Base-by-base conservation (phyloP, 2,797 vertebrate genomes). In the Ambastaia sidthimunki region DNA sequence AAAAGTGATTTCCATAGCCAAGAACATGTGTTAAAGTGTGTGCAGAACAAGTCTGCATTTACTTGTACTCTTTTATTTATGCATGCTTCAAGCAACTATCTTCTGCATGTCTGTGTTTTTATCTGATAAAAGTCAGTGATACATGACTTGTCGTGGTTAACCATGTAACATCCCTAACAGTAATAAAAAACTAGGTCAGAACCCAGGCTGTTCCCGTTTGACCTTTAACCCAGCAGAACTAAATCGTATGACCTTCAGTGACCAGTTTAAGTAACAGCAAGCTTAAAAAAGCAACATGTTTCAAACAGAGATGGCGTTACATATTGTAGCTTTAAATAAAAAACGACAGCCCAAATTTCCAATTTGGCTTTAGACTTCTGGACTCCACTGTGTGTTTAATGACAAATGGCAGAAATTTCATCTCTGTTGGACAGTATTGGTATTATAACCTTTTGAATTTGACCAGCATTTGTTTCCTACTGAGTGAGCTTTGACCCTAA, bases 401-500 rank as follows among this genome's bases (percentile, higher is more conserved):
- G 48, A 50, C 48, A 50, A 50, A 13, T 50, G 16, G 15, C 13
- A 16, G 15, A 12, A 16, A 16, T 50, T 15, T 28, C 23, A 15
- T 4, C n/a, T 60, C 23, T 62, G 1, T 4, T 21, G n/a, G 10
- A 52, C 4, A 25, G 19, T 23, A 23, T n/a, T n/a, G 23, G 3
- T 9, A 4, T 3, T 16, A 16, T 34, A 18, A 28, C 16, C 12
- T 10, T 57, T 63, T 44, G 81, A 73, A 76, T 73, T 1, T 67
- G 47, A 74, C 55, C 15, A 70, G 55, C 50, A 21, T 34, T 76
- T 67, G 0, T 84, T 73, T 69, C 28, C 80, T 34, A 66, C 28
- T 68, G 54, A n/a, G 12, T 79, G 73, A 71, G 79, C 80, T 82
- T 89, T 86, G 79, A 82, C 82, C 85, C 80, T 80, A 87, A 85